Conservation (phyloP, 1,140 invertebrate species). For the Cataglyphis hispanica region DNA sequence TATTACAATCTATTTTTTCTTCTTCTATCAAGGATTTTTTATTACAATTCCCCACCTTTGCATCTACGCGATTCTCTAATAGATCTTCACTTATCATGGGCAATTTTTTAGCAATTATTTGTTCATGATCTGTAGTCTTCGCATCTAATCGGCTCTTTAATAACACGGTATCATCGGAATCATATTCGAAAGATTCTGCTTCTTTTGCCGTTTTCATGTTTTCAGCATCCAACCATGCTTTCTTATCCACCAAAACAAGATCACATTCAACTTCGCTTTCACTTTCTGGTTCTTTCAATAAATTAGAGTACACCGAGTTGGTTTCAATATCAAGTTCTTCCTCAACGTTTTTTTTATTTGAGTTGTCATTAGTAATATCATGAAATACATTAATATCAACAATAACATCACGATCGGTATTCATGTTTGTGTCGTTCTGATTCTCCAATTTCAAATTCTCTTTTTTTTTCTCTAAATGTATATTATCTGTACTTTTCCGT, state of each 20-base stretch:
- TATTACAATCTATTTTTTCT: not conserved
- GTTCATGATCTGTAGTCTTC: not conserved
- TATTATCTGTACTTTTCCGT: not conserved
- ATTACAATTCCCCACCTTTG: not conserved
- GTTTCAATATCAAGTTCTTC: not conserved
- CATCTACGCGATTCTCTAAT: not conserved
- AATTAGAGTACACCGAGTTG: constrained; percentile 16
- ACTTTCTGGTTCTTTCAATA: constrained; percentile 34
- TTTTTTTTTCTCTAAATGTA: constrained; percentile 6
- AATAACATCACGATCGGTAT: constrained; percentile 27
- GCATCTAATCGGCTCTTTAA: constrained; percentile 35
- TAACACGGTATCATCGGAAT: constrained; percentile 73
- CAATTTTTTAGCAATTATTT: not conserved
- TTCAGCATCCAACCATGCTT: constrained; percentile 55
- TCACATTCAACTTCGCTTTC: constrained; percentile 70
- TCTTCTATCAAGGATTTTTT: not conserved
- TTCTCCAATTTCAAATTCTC: not conserved
- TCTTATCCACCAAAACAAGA: constrained; percentile 68
- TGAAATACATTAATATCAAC: constrained; percentile 60
- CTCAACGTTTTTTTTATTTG: constrained; percentile 22
- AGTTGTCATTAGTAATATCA: constrained; percentile 68
- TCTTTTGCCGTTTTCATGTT: constrained; percentile 18
- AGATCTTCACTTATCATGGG: not conserved
- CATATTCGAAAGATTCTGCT: constrained; percentile 57
- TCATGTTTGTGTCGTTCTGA: constrained; percentile 7